Conservation (phyloP, 2,888 invertebrate genomes). For the Caenorhabditis uteleia region DNA sequence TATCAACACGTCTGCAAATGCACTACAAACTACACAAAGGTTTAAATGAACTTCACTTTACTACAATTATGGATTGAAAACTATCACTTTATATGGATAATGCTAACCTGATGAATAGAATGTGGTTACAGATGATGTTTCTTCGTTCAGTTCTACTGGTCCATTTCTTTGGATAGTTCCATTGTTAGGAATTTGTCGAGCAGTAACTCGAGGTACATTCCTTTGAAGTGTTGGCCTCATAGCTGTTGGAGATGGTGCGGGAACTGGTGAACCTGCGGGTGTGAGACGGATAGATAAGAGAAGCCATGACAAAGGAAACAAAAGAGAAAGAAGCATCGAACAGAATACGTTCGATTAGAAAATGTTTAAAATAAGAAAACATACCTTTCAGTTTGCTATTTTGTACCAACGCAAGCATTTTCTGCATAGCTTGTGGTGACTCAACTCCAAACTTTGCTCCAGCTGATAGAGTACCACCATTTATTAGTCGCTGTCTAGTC, state of each 20-base stretch:
- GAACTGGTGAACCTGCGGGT: conserved; percentile 2
- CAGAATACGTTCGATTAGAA: neutral
- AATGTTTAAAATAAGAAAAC: neutral
- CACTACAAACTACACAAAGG: conserved; percentile 2
- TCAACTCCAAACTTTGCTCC: conserved; percentile 78
- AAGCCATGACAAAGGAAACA: too few species aligned
- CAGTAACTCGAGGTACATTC: conserved; percentile 45
- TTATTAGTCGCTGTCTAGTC: conserved; percentile 19
- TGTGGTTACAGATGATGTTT: conserved; percentile 49
- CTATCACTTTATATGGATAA: neutral
- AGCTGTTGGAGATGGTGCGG: conserved; percentile 21
- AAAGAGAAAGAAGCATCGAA: too few species aligned
- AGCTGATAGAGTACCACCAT: conserved; percentile 18
- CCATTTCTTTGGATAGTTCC: conserved; percentile 21
- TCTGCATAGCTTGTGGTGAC: conserved; percentile 94
- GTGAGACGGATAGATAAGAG: conserved; percentile 19
- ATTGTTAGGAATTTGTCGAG: conserved; percentile 13
- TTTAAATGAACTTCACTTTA: too few species aligned
- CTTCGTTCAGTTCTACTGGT: conserved; percentile 46
- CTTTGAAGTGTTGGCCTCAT: conserved; percentile 39
- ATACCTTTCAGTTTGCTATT: conserved; percentile 47
- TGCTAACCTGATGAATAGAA: conserved; percentile 46
- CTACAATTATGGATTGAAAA: neutral
- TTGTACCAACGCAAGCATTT: conserved; percentile 81
- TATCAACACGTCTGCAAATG: conserved; percentile 36